Evolutionary conservation across 2,797 vertebrate genomes (phyloP).

Genomic region (Odontamblyopus rebecca): DNA sequence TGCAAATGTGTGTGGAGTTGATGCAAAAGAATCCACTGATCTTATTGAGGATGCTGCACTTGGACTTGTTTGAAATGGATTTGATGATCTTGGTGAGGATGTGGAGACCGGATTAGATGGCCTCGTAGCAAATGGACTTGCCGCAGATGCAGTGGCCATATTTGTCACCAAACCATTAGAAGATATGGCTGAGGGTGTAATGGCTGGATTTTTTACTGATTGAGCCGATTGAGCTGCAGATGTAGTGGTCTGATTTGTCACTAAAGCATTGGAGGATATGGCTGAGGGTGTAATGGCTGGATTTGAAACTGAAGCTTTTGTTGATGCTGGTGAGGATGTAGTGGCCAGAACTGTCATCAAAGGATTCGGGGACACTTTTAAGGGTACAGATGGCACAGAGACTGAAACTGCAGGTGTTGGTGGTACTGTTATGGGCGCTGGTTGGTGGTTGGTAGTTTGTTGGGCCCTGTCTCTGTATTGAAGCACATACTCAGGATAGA

Average conservation of each 20-base stretch:
- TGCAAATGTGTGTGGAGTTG: not conserved
- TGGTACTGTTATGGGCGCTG: not conserved
- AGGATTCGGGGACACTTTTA: not conserved
- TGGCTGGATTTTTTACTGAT: not conserved
- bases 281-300: not conserved
- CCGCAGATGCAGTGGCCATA: not conserved
- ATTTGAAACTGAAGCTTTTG: not conserved
- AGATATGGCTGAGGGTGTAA: not conserved
- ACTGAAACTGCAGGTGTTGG: not conserved
- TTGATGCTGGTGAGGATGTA: not conserved
- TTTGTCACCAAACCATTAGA: not conserved
- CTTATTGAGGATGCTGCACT: not conserved
- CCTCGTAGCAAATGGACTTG: too few relatives aligned
- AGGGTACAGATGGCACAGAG: not conserved
- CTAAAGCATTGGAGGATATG: too few relatives aligned
- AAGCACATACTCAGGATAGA: slow-evolving; percentile 79
- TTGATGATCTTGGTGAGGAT: not conserved
- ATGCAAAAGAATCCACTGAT: not conserved
- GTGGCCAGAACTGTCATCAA: not conserved
- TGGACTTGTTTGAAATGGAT: not conserved
- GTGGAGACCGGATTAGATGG: not conserved
- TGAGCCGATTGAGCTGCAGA: not conserved
- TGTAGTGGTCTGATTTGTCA: not conserved
- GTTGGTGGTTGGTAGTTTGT: not conserved
- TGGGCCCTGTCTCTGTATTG: slow-evolving; percentile 51